phyloP scores from a whole-genome alignment of 2,888 invertebrate species.

The Zaprionus obscuricornis region DNA sequence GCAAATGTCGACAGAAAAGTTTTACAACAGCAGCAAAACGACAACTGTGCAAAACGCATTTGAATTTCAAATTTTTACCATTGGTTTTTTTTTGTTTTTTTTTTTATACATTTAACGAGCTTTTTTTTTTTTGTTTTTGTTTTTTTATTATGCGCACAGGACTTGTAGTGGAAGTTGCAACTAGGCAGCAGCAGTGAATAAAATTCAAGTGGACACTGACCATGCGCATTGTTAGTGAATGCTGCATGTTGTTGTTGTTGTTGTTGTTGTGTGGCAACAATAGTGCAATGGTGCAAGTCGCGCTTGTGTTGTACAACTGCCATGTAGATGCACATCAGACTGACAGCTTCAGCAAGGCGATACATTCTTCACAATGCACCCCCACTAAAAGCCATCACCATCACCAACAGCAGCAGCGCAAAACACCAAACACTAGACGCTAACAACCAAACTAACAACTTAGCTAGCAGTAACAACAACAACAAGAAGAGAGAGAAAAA shows the following conservation, averaged over 20 bases:
- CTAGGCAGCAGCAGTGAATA: too few relatives aligned
- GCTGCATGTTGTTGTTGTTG: too few relatives aligned
- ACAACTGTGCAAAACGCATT: conserved; percentile 55
- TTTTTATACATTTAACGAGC: conserved; percentile 57
- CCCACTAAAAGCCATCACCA: conserved; percentile 53
- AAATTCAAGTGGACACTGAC: too few relatives aligned
- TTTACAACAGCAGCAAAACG: conserved; percentile 35
- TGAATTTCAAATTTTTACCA: conserved; percentile 69
- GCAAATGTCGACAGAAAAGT: conserved; percentile 55
- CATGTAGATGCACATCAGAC: conserved; percentile 73
- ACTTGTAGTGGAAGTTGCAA: conserved; percentile 31
- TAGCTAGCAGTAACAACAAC: background rate
- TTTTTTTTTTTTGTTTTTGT: conserved; percentile 24
- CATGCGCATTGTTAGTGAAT: too few relatives aligned
- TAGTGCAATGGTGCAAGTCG: conserved; percentile 1
- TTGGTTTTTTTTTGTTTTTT: conserved; percentile 8
- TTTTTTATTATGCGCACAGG: conserved; percentile 43
- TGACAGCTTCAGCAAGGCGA: conserved; percentile 69
- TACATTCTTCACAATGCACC: conserved; percentile 44
- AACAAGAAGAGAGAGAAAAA: background rate
- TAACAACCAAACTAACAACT: conserved; percentile 20
- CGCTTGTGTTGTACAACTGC: conserved; percentile 48
- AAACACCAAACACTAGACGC: conserved; percentile 3
- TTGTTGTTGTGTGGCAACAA: conserved; percentile 38
- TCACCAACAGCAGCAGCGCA: too few relatives aligned